A percentile compares a stretch with the other conserved stretches of the same genome.
Evolutionary conservation across 2,888 invertebrate genomes (phyloP).

Genomic region (Allacma fusca): DNA sequence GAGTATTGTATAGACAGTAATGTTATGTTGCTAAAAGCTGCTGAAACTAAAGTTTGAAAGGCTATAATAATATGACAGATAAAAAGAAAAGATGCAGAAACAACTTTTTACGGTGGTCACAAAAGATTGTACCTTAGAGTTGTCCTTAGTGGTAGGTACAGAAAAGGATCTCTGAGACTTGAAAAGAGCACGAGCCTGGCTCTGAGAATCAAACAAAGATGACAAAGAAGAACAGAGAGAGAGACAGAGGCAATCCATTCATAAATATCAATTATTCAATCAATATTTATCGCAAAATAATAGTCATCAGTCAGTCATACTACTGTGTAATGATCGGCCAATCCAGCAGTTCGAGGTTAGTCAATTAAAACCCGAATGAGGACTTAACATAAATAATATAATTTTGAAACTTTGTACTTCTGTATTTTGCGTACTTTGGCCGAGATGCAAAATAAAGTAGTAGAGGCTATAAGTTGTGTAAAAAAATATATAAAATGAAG

Average conservation of each 20-base stretch:
- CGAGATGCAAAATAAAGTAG: constrained; percentile 19
- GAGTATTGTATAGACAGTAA: background rate
- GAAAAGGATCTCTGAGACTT: constrained; percentile 93
- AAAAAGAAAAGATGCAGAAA: constrained; percentile 32
- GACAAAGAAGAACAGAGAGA: constrained; percentile 57
- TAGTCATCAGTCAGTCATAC: constrained; percentile 30
- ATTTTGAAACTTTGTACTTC: background rate
- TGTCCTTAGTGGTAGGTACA: constrained; percentile 84
- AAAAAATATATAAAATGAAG: background rate
- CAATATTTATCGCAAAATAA: constrained; percentile 29
- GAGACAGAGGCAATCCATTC: constrained; percentile 47
- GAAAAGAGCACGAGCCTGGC: constrained; percentile 78
- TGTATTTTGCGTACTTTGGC: background rate
- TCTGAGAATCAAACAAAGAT: constrained; percentile 58
- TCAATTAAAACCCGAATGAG: constrained; percentile 40
- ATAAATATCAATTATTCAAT: constrained; percentile 30
- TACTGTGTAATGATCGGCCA: constrained; percentile 24
- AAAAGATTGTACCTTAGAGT: constrained; percentile 58
- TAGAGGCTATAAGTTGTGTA: constrained; percentile 9
- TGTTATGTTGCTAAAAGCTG: constrained; percentile 7
- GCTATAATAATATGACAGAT: background rate
- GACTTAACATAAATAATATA: background rate
- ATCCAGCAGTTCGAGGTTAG: constrained; percentile 37
- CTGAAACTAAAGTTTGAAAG: background rate
- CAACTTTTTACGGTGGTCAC: constrained; percentile 28